A percentile compares a stretch with the other conserved stretches of the same genome.
These are phyloP conservation scores for Brachionichthys hirsutus DNA, from an alignment of 2,113 vertebrate genomes.

Conservation along the genomic window DNA sequence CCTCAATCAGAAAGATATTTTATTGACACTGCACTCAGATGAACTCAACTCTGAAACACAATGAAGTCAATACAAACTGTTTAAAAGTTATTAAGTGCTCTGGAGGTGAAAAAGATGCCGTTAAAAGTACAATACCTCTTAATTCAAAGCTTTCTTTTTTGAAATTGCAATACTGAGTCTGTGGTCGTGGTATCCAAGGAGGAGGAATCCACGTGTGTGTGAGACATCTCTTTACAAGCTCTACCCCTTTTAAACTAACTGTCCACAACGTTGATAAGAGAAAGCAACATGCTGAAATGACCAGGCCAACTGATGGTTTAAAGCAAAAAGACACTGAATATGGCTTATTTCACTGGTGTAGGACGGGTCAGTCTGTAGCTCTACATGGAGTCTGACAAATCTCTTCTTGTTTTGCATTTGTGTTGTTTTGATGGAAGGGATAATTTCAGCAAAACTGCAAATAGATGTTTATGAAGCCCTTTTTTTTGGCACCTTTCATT, in stretches of 20 bases:
- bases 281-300: slow-evolving; percentile 13
- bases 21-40: slow-evolving; percentile 38
- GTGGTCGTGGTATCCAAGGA: slow-evolving; percentile 25
- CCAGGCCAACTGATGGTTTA: slow-evolving; percentile 1
- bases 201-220: slow-evolving; percentile 29
- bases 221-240: slow-evolving; percentile 22
- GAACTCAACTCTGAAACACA: slow-evolving; percentile 23
- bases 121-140: slow-evolving; percentile 5
- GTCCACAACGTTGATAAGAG: slow-evolving; percentile 32
- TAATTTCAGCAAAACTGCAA: too few species aligned
- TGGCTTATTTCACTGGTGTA: slow-evolving; percentile 6
- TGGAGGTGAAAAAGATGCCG: not conserved
- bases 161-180: slow-evolving; percentile 13
- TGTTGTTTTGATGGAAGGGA: slow-evolving; percentile 3
- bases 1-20: slow-evolving; percentile 19
- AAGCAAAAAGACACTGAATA: slow-evolving; percentile 14
- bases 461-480: too few species aligned
- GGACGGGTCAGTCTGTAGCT: not conserved
- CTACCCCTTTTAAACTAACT: slow-evolving; percentile 8
- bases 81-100: slow-evolving; percentile 15
- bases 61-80: slow-evolving; percentile 19
- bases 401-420: slow-evolving; percentile 34
- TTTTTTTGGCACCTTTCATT: too few species aligned
- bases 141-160: slow-evolving; percentile 30
- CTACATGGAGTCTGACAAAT: not conserved